phyloP scores from a whole-genome alignment of 2,113 vertebrate species.

The Halcyon malimbica region DNA sequence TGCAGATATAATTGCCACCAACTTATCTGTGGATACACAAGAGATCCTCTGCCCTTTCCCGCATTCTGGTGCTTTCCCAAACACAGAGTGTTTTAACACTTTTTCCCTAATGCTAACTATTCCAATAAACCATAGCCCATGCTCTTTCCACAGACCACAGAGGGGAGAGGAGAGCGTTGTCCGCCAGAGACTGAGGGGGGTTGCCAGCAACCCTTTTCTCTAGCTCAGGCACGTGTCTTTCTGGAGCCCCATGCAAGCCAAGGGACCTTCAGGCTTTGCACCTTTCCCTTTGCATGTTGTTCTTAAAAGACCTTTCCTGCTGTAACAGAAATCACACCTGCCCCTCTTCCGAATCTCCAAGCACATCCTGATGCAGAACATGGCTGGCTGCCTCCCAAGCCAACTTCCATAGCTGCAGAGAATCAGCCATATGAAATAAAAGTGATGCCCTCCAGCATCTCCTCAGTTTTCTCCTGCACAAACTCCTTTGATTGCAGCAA shows the following conservation, averaged over 20 bases:
- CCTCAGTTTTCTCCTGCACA: not conserved
- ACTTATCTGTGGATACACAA: not conserved
- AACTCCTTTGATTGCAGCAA: not conserved
- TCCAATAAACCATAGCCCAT: not conserved
- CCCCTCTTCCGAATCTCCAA: not conserved
- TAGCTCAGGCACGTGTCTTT: not conserved
- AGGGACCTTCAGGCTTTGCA: not conserved
- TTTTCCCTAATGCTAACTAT: not conserved
- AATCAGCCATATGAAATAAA: not conserved
- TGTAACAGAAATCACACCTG: not conserved
- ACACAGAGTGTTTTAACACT: not conserved
- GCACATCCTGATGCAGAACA: not conserved
- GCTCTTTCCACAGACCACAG: not conserved
- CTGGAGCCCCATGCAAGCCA: not conserved
- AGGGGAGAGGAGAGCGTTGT: rapidly evolving
- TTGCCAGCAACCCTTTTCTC: not conserved
- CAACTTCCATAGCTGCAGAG: not conserved
- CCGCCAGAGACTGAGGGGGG: not conserved
- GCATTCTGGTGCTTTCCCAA: not conserved
- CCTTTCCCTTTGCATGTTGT: not conserved
- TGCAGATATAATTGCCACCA: not conserved
- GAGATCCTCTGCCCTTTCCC: slow-evolving; percentile 1
- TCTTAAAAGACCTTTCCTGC: not conserved
- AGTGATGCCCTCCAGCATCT: not conserved
- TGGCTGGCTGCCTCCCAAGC: rapidly evolving